phyloP scores from a whole-genome alignment of 2,113 vertebrate species.

The Osmerus eperlanus region DNA sequence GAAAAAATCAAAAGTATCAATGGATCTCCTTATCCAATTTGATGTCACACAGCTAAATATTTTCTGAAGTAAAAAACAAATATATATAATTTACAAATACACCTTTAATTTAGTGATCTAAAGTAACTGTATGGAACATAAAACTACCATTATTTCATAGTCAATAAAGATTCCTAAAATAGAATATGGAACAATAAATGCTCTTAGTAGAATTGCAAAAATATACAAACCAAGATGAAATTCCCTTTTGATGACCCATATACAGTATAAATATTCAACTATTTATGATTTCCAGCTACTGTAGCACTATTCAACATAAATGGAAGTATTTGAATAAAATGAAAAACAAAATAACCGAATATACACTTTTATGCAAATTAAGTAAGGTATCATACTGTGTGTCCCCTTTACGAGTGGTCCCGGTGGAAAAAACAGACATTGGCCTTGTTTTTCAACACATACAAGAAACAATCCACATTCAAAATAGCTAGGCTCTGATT shows the following conservation, averaged over 20 bases:
- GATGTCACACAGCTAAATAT: conserved; percentile 50
- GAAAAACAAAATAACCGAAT: conserved; percentile 44
- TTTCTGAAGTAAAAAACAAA: conserved; percentile 53
- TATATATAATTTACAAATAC: conserved; percentile 64
- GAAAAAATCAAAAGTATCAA: conserved; percentile 41
- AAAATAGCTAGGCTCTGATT: conserved; percentile 46
- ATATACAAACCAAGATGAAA: conserved; percentile 87
- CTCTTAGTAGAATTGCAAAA: conserved; percentile 83
- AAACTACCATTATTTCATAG: conserved; percentile 56
- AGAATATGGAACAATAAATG: conserved; percentile 67
- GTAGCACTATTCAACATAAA: conserved; percentile 63
- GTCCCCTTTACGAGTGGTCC: conserved; percentile 66
- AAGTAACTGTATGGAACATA: conserved; percentile 55
- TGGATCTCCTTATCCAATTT: conserved; percentile 36
- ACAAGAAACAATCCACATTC: conserved; percentile 30
- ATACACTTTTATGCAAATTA: conserved; percentile 34
- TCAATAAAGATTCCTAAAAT: conserved; percentile 67
- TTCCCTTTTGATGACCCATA: conserved; percentile 78
- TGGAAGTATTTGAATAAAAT: conserved; percentile 67
- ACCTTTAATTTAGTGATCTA: conserved; percentile 66
- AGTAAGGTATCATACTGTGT: conserved; percentile 30
- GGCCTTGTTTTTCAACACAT: conserved; percentile 22
- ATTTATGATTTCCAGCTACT: conserved; percentile 61
- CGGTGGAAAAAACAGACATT: conserved; percentile 20
- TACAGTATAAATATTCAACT: conserved; percentile 85